These are phyloP conservation scores for Alsophila aescularia DNA, from an alignment of 2,888 invertebrate species.

Conservation along the genomic window DNA sequence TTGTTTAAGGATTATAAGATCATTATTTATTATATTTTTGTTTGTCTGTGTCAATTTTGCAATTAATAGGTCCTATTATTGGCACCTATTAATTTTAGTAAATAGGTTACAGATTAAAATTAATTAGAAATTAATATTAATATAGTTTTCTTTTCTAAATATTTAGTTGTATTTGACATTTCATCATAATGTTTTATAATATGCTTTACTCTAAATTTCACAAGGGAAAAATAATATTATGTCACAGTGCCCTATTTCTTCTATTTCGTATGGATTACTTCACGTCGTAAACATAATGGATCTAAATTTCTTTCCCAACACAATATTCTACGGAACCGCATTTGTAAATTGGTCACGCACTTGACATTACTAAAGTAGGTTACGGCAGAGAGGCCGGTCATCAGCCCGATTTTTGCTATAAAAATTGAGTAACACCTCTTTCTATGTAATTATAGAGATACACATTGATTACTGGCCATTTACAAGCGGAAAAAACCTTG, in stretches of 20 bases:
- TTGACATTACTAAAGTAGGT: constrained; percentile 30
- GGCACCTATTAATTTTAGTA: too few relatives aligned
- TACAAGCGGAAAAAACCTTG: constrained; percentile 7
- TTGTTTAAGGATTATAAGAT: too few relatives aligned
- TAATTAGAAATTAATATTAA: too few relatives aligned
- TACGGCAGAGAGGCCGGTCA: constrained; percentile 24
- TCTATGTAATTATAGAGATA: constrained; percentile 20
- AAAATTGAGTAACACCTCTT: constrained; percentile 29
- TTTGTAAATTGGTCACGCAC: constrained; percentile 26
- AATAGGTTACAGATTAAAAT: too few relatives aligned
- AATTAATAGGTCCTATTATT: too few relatives aligned
- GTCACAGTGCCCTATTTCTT: not conserved
- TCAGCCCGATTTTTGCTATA: constrained; percentile 24
- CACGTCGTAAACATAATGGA: constrained; percentile 1
- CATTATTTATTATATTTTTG: too few relatives aligned
- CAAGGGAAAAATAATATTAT: too few relatives aligned
- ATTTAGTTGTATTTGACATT: too few relatives aligned
- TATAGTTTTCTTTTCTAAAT: too few relatives aligned
- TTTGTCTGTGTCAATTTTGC: too few relatives aligned
- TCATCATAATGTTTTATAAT: too few relatives aligned
- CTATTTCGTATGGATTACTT: not conserved
- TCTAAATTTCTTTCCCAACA: constrained; percentile 19
- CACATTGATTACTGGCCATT: constrained; percentile 11
- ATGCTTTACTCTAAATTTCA: too few relatives aligned
- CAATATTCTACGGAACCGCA: constrained; percentile 25